These are phyloP conservation scores for Zapornia atra DNA, from an alignment of 2,113 vertebrate genomes.

Conservation along the genomic window DNA sequence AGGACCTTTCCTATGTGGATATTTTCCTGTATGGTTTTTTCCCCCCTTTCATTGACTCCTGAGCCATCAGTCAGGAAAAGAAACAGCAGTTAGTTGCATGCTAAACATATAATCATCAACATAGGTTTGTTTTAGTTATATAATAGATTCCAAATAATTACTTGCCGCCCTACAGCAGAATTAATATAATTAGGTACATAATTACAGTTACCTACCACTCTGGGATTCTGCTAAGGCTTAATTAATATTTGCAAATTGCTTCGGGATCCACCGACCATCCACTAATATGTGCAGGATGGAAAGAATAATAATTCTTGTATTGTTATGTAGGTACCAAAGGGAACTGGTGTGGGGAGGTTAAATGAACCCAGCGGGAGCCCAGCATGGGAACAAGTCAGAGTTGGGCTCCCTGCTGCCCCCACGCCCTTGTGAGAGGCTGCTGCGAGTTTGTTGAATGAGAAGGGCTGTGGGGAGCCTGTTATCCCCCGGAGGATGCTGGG, in stretches of 20 bases:
- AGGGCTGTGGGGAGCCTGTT: not conserved
- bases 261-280: not conserved
- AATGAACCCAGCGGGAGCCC: not conserved
- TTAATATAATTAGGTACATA: slow-evolving; percentile 41
- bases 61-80: not conserved
- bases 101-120: not conserved
- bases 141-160: slow-evolving; percentile 38
- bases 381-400: not conserved
- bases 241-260: slow-evolving; percentile 52
- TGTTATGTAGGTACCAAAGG: not conserved
- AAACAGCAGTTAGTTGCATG: not conserved
- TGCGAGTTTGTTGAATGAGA: not conserved
- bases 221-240: not conserved
- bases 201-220: not conserved
- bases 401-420: not conserved
- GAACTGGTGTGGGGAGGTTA: not conserved
- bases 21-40: rapidly evolving
- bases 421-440: rapidly evolving
- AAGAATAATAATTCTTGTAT: not conserved
- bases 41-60: not conserved
- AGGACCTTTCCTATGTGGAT: not conserved
- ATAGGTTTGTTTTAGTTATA: slow-evolving; percentile 10
- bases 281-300: rapidly evolving
- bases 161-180: slow-evolving; percentile 6
- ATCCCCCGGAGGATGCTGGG: not conserved